These are phyloP conservation scores for Melanotaenia boesemani DNA, from an alignment of 2,797 vertebrate species.

Conservation along the genomic window DNA sequence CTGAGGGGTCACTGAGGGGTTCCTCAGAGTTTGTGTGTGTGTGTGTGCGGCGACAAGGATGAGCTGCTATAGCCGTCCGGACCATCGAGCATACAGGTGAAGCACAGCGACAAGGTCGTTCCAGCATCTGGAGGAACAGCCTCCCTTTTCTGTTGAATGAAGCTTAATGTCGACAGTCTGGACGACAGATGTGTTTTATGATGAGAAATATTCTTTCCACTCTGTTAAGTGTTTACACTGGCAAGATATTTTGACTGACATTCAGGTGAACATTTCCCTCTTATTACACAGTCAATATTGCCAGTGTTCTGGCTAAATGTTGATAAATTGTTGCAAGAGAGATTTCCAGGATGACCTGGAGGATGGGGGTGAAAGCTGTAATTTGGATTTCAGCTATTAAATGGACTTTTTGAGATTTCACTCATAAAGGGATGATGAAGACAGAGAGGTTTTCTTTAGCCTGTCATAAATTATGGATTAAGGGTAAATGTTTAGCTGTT, in stretches of 20 bases:
- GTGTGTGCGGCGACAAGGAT: conserved; percentile 35
- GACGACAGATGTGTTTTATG: conserved; percentile 69
- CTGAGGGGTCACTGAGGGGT: conserved; percentile 55
- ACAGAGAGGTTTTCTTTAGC: conserved; percentile 18
- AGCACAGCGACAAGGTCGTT: conserved; percentile 54
- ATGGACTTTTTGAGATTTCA: conserved; percentile 48
- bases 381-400: conserved; percentile 53
- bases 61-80: conserved; percentile 30
- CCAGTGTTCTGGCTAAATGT: conserved; percentile 48
- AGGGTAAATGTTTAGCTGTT: conserved; percentile 17
- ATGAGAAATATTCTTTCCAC: conserved; percentile 61
- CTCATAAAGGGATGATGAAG: conserved; percentile 20
- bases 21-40: conserved; percentile 28
- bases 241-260: conserved; percentile 50
- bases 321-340: conserved; percentile 54
- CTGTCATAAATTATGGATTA: conserved; percentile 14
- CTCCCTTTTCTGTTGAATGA: conserved; percentile 50
- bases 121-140: conserved; percentile 43
- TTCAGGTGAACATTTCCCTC: conserved; percentile 62
- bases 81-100: conserved; percentile 66
- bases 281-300: conserved; percentile 65
- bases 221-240: conserved; percentile 69
- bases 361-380: conserved; percentile 39
- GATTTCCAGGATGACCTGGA: conserved; percentile 55
- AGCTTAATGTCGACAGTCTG: conserved; percentile 55